Evolutionary conservation across 2,797 vertebrate genomes (phyloP).

Genomic region (Lates japonicus): DNA sequence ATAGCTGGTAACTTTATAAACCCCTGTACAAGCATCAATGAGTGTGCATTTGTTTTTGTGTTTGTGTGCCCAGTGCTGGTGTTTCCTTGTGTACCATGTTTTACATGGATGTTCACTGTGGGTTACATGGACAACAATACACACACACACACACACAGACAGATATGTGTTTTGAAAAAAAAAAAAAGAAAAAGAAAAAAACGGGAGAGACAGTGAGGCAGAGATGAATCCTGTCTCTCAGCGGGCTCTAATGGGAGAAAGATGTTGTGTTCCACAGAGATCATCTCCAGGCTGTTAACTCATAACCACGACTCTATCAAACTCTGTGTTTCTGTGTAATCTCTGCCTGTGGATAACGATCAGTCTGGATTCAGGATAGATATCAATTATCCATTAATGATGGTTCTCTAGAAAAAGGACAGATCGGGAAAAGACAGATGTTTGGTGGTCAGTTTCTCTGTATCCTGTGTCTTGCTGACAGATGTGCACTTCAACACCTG

Average conservation of each 20-base stretch:
- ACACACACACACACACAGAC: constrained; percentile 14
- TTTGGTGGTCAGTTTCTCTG: constrained; percentile 10
- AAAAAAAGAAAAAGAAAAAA: background rate
- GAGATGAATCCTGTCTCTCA: constrained; percentile 69
- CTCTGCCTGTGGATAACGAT: constrained; percentile 46
- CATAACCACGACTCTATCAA: constrained; percentile 63
- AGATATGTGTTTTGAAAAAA: too few relatives aligned
- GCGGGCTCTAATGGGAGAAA: constrained; percentile 80
- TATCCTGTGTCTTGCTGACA: constrained; percentile 20
- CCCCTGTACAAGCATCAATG: constrained; percentile 11
- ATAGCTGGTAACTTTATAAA: background rate
- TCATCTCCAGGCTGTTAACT: constrained; percentile 69
- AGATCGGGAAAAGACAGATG: constrained; percentile 6
- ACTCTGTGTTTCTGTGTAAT: constrained; percentile 50
- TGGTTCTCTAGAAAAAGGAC: constrained; percentile 5
- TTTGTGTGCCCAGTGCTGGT: constrained; percentile 41
- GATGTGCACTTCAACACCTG: constrained; percentile 11
- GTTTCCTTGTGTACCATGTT: constrained; percentile 59
- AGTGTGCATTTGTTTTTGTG: constrained; percentile 33
- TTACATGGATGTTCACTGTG: constrained; percentile 60
- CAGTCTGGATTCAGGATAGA: constrained; percentile 56
- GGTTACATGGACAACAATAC: constrained; percentile 55
- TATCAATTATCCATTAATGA: constrained; percentile 61
- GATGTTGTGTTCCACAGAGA: constrained; percentile 71
- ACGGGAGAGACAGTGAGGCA: constrained; percentile 45